A percentile compares a stretch with the other conserved stretches of the same genome.
phyloP scores from a whole-genome alignment of 2,113 vertebrate genomes.

The Poecile atricapillus region DNA sequence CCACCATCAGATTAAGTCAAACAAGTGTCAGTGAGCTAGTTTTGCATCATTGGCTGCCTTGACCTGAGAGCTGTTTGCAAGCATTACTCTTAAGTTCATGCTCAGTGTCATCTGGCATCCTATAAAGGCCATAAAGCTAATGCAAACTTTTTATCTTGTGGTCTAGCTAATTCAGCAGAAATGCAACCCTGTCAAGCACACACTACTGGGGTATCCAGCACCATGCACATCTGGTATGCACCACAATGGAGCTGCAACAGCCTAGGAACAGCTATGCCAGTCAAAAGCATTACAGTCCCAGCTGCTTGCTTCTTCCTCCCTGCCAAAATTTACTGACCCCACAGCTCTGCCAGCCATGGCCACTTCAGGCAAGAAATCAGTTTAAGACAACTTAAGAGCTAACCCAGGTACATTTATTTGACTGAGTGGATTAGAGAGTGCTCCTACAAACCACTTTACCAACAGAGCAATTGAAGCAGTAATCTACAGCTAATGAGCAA shows the following conservation, averaged over 20 bases:
- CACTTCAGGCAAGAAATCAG: not conserved
- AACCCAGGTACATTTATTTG: not conserved
- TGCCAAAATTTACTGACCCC: not conserved
- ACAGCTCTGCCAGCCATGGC: not conserved
- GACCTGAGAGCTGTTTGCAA: not conserved
- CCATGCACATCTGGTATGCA: not conserved
- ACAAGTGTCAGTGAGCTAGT: not conserved
- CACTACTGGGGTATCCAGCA: not conserved
- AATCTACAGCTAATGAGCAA: not conserved
- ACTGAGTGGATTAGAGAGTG: not conserved
- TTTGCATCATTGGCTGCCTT: not conserved
- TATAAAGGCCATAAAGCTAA: slow-evolving; percentile 27
- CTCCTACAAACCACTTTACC: not conserved
- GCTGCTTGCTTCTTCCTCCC: not conserved
- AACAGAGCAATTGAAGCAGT: not conserved
- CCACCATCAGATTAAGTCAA: not conserved
- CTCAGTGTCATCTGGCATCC: not conserved
- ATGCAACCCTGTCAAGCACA: not conserved
- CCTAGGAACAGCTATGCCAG: not conserved
- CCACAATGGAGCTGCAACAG: not conserved
- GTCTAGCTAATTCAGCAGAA: slow-evolving; percentile 30
- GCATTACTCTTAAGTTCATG: not conserved
- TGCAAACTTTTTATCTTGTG: not conserved
- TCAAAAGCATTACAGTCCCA: not conserved
- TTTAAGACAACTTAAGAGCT: not conserved